A percentile compares a stretch with the other conserved stretches of the same genome.
phyloP scores from a whole-genome alignment of 1,140 invertebrate species.

The Ceratoteleas bidentatus region DNA sequence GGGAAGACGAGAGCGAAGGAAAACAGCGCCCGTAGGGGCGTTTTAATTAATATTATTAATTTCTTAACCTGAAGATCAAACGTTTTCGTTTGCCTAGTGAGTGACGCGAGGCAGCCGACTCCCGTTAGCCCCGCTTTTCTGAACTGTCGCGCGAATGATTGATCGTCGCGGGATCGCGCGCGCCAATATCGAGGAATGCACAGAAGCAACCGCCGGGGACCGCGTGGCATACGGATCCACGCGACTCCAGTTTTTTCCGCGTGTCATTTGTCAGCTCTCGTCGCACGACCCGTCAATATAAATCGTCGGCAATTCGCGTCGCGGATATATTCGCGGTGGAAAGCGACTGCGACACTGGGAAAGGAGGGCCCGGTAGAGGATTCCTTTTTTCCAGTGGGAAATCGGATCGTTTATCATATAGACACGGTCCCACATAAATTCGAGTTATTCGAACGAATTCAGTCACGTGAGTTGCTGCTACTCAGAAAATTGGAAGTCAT shows the following conservation, averaged over 20 bases:
- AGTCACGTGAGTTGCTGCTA: conserved; percentile 60
- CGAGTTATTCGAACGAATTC: too few species aligned
- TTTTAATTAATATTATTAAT: conserved; percentile 81
- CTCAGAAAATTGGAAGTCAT: conserved; percentile 59
- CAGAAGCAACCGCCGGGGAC: conserved; percentile 19
- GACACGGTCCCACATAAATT: conserved; percentile 78
- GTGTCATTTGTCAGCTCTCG: conserved; percentile 78
- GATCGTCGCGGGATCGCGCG: conserved; percentile 24
- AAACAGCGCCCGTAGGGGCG: conserved; percentile 72
- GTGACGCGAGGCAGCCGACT: neutral
- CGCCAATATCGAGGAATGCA: conserved; percentile 42
- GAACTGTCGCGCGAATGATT: conserved; percentile 34
- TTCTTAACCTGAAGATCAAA: conserved; percentile 77
- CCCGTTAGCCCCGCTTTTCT: conserved; percentile 26
- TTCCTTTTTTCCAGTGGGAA: conserved; percentile 73
- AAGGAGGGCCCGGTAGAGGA: too few species aligned
- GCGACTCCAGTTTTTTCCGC: conserved; percentile 66
- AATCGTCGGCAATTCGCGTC: conserved; percentile 70
- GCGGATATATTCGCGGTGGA: conserved; percentile 75
- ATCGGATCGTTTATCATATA: conserved; percentile 80
- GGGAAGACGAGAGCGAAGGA: conserved; percentile 67
- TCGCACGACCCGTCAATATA: conserved; percentile 73
- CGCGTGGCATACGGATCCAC: conserved; percentile 33
- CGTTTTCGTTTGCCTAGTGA: conserved; percentile 62
- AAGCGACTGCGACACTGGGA: conserved; percentile 52